phyloP scores from a whole-genome alignment of 2,113 vertebrate species.

The Puma concolor region DNA sequence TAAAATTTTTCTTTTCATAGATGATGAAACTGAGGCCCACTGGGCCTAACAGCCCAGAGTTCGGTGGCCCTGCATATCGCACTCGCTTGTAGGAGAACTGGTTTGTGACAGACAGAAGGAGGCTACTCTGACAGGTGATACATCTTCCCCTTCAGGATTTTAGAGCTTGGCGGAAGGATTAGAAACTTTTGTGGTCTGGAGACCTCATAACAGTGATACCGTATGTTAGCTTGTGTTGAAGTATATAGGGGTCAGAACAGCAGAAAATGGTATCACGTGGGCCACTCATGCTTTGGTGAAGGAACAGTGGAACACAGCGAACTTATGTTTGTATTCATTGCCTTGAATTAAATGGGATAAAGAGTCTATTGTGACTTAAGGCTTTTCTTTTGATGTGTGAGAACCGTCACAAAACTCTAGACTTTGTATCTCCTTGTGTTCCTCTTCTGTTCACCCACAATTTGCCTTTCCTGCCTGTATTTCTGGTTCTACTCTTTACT shows the following conservation, averaged over 20 bases:
- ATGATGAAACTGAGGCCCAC: background rate
- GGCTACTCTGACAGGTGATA: background rate
- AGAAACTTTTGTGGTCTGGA: background rate
- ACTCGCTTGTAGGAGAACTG: background rate
- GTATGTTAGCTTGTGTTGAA: background rate
- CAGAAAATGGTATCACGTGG: background rate
- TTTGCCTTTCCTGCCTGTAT: background rate
- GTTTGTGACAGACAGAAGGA: background rate
- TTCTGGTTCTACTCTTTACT: background rate
- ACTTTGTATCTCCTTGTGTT: background rate
- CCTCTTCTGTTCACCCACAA: background rate
- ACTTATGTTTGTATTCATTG: background rate
- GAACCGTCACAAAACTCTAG: background rate
- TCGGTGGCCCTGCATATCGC: background rate
- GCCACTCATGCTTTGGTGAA: background rate
- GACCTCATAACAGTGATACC: background rate
- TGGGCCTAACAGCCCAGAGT: background rate
- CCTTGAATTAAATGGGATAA: background rate
- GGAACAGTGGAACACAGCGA: background rate
- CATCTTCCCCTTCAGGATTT: background rate
- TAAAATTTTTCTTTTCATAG: background rate
- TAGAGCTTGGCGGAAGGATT: background rate
- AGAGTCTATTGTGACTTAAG: background rate
- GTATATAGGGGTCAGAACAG: background rate
- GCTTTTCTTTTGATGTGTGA: background rate